Evolutionary conservation across 2,797 vertebrate genomes (phyloP).

Genomic region (Gila robusta): DNA sequence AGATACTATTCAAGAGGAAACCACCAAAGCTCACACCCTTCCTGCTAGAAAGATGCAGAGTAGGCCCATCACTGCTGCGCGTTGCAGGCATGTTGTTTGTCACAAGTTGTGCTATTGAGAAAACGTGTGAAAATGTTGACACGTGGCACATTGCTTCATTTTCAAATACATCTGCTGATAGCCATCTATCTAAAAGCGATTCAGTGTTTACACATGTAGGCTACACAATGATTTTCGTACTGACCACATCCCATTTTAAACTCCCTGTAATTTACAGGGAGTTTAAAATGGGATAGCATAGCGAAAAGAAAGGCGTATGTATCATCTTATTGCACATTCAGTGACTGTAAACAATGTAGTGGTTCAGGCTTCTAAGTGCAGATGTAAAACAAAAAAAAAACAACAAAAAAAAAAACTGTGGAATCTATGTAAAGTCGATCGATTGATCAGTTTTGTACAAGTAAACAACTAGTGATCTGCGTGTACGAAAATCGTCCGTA

Average conservation of each 20-base stretch:
- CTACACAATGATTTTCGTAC: neutral
- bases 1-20: constrained; percentile 77
- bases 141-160: neutral
- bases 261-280: no score
- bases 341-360: neutral
- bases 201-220: neutral
- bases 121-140: neutral
- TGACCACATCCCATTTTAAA: neutral
- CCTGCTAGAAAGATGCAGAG: constrained; percentile 72
- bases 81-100: neutral
- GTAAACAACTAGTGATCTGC: neutral
- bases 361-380: neutral
- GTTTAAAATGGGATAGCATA: neutral
- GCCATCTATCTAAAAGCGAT: neutral
- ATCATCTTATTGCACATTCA: neutral
- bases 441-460: neutral
- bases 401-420: neutral
- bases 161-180: neutral
- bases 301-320: neutral
- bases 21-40: constrained; percentile 79
- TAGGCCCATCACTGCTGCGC: constrained; percentile 64
- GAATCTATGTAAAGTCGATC: neutral
- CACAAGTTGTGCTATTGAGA: constrained; percentile 2
- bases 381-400: neutral
- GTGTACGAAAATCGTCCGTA: neutral